Conservation (phyloP, 2,113 vertebrate species). For the Cyprinodon brontotheroides region DNA sequence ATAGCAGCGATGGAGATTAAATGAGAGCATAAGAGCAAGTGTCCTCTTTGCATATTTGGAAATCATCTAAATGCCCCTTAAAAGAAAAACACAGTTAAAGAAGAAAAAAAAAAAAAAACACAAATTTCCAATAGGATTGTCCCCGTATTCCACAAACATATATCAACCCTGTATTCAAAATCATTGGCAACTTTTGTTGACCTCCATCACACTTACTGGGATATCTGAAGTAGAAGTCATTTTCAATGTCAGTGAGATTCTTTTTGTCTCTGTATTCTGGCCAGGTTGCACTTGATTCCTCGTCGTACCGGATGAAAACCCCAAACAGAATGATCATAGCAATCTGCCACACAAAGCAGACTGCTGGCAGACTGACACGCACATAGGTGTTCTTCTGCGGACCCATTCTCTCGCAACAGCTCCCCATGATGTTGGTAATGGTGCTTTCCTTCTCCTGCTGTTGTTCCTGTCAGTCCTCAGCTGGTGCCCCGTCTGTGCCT, state of each 20-base stretch:
- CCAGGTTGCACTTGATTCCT: slow-evolving; percentile 82
- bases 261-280: not conserved
- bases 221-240: slow-evolving; percentile 97
- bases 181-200: not conserved
- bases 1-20: not conserved
- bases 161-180: not conserved
- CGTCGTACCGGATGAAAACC: slow-evolving; percentile 87
- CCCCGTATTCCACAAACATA: not conserved
- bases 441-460: not conserved
- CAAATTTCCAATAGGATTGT: not conserved
- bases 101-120: not conserved
- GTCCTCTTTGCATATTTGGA: not conserved
- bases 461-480: slow-evolving; percentile 13
- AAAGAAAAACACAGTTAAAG: not conserved
- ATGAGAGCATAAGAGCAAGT: not conserved
- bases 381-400: slow-evolving; percentile 83
- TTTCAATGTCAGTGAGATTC: slow-evolving; percentile 86
- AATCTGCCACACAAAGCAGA: slow-evolving; percentile 88
- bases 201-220: slow-evolving; percentile 87
- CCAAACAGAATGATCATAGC: slow-evolving; percentile 92
- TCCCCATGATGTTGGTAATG: slow-evolving; percentile 67
- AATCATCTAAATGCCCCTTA: not conserved
- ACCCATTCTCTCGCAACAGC: slow-evolving; percentile 43
- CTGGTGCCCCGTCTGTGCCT: slow-evolving; percentile 1
- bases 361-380: slow-evolving; percentile 84